Conservation (phyloP, 1,140 invertebrate genomes). For the Agrilus planipennis region DNA sequence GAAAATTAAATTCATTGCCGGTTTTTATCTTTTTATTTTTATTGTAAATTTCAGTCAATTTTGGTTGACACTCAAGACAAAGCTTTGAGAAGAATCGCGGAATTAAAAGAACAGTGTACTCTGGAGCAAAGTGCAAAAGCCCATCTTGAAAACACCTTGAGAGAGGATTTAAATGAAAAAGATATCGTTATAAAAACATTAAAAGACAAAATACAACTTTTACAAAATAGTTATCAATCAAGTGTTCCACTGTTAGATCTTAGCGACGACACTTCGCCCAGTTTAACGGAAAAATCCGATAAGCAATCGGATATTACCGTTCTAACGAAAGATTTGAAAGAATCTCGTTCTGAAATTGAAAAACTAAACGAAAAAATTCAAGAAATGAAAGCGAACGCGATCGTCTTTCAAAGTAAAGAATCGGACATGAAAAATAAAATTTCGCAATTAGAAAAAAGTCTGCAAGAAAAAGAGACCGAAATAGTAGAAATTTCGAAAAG, state of each 20-base stretch:
- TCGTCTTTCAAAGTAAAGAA: slow-evolving; percentile 35
- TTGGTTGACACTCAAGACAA: slow-evolving; percentile 82
- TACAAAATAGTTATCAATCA: slow-evolving; percentile 30
- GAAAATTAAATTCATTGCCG: slow-evolving; percentile 4
- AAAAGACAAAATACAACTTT: slow-evolving; percentile 59
- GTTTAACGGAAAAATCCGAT: slow-evolving; percentile 26
- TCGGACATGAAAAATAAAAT: slow-evolving; percentile 29
- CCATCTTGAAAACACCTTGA: slow-evolving; percentile 77
- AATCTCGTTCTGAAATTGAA: slow-evolving; percentile 37
- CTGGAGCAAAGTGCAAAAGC: slow-evolving; percentile 83
- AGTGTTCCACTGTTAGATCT: slow-evolving; percentile 23
- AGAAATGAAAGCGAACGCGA: slow-evolving; percentile 36
- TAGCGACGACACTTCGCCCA: slow-evolving; percentile 23
- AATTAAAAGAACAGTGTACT: slow-evolving; percentile 78
- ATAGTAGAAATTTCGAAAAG: slow-evolving; percentile 45
- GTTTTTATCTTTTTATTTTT: slow-evolving; percentile 3
- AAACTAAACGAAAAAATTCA: slow-evolving; percentile 36
- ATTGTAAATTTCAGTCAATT: slow-evolving; percentile 45
- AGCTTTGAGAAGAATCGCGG: slow-evolving; percentile 69
- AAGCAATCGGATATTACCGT: slow-evolving; percentile 37
- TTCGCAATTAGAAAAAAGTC: slow-evolving; percentile 16
- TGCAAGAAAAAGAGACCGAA: slow-evolving; percentile 18
- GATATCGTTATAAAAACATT: slow-evolving; percentile 74
- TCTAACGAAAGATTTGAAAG: slow-evolving; percentile 39
- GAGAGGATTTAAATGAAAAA: slow-evolving; percentile 82